Evolutionary conservation across 2,797 vertebrate species (phyloP).

Genomic region (Sebastes itinus): DNA sequence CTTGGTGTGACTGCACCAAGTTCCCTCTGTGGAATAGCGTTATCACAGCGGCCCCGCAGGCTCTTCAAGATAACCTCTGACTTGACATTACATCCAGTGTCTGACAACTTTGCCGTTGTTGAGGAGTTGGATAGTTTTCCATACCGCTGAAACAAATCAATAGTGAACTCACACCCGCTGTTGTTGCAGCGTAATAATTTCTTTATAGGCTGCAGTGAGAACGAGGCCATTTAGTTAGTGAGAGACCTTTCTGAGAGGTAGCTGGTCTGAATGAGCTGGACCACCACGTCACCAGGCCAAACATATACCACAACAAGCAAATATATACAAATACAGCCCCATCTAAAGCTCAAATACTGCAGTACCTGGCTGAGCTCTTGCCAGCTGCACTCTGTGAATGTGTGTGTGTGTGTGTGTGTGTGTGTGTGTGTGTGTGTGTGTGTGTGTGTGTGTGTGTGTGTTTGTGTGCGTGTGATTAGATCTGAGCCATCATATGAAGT

Average conservation of each 20-base stretch:
- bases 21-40: too few relatives aligned
- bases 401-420: neutral
- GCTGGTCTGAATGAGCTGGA: neutral
- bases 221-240: neutral
- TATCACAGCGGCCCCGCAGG: neutral
- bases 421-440: neutral
- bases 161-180: slow-evolving; percentile 12
- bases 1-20: too few relatives aligned
- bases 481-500: neutral
- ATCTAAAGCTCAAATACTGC: neutral
- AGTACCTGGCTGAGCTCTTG: neutral
- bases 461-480: neutral
- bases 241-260: neutral
- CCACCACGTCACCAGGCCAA: neutral
- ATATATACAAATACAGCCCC: neutral
- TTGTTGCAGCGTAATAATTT: slow-evolving; percentile 12
- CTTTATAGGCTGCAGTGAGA: slow-evolving; percentile 12
- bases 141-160: slow-evolving; percentile 22
- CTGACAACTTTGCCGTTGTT: neutral
- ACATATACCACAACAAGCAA: neutral
- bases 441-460: neutral
- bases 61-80: neutral
- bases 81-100: neutral
- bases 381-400: neutral
- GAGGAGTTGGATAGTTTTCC: neutral